Percentiles rank a stretch among this genome's conserved stretches.
These are phyloP conservation scores for Alcedo quadribrachys DNA, from an alignment of 2,797 vertebrate species.

Conservation along the genomic window DNA sequence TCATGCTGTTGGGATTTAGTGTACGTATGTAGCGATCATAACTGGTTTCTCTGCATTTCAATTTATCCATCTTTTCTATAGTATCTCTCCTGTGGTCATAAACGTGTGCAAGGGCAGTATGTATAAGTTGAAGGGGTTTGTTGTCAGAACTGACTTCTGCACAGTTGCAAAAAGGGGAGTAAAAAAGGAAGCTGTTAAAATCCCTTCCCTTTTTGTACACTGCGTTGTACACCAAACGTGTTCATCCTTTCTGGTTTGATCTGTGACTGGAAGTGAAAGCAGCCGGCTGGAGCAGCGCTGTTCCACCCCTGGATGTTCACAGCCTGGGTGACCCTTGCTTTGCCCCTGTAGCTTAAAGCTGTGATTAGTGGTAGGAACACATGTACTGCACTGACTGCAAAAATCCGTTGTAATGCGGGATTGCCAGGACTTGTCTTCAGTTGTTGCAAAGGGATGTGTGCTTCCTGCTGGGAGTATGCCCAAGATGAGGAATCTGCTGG, in stretches of 20 bases:
- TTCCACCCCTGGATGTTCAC: background rate
- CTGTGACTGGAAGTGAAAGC: conserved; percentile 26
- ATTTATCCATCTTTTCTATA: background rate
- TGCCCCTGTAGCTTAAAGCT: conserved; percentile 14
- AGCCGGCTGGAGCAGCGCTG: background rate
- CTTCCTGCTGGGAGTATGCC: background rate
- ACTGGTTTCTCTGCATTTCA: background rate
- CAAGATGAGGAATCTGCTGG: background rate
- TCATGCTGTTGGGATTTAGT: background rate
- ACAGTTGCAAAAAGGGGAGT: background rate
- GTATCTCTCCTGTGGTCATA: background rate
- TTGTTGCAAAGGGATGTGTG: background rate
- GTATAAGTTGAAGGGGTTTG: background rate
- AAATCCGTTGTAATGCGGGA: background rate
- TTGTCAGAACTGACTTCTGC: background rate
- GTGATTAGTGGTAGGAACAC: conserved; percentile 27
- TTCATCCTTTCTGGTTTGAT: background rate
- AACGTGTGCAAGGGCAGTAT: background rate
- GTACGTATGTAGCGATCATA: background rate
- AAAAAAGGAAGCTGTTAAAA: background rate
- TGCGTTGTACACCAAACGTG: background rate
- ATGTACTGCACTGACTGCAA: conserved; percentile 1
- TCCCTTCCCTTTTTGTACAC: background rate
- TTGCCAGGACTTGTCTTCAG: conserved; percentile 15
- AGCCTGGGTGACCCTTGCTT: conserved; percentile 16